A percentile compares a stretch with the other conserved stretches of the same genome.
Conservation (phyloP, 2,797 vertebrate species). For the Hirundo rustica region DNA sequence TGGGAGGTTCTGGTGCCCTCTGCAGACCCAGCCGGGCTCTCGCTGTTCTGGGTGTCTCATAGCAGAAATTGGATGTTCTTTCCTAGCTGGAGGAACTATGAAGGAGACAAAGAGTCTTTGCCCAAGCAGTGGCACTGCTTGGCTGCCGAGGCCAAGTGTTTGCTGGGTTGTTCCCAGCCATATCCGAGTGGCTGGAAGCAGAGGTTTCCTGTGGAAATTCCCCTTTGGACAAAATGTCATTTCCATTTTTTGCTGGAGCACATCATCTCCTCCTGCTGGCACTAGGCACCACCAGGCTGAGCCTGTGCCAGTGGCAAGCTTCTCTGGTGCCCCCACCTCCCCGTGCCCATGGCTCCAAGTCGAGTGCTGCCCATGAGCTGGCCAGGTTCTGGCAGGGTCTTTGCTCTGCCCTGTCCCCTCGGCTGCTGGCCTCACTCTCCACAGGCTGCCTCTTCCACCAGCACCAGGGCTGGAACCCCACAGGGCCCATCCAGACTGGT, state of each 20-base stretch:
- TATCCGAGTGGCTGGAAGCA: not conserved
- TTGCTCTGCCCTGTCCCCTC: fast-evolving
- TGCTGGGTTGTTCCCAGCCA: not conserved
- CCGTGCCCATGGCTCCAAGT: fast-evolving
- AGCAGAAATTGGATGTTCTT: not conserved
- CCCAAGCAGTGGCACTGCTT: not conserved
- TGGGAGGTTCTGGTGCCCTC: not conserved
- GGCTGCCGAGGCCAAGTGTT: not conserved
- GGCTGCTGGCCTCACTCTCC: fast-evolving
- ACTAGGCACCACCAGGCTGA: fast-evolving
- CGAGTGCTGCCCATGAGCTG: fast-evolving
- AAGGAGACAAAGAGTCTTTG: not conserved
- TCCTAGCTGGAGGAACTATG: not conserved
- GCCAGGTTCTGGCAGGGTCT: not conserved
- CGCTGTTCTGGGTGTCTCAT: fast-evolving
- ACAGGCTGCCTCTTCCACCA: not conserved
- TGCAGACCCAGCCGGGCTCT: not conserved
- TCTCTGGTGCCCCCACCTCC: not conserved
- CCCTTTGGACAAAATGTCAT: not conserved
- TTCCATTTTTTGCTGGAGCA: not conserved
- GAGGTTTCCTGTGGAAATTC: conserved; percentile 42
- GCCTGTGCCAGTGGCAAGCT: not conserved
- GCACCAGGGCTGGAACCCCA: not conserved
- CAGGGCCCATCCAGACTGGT: not conserved
- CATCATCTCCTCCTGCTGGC: not conserved